Conservation (phyloP, 1,140 invertebrate genomes). For the Pissodes strobi region DNA sequence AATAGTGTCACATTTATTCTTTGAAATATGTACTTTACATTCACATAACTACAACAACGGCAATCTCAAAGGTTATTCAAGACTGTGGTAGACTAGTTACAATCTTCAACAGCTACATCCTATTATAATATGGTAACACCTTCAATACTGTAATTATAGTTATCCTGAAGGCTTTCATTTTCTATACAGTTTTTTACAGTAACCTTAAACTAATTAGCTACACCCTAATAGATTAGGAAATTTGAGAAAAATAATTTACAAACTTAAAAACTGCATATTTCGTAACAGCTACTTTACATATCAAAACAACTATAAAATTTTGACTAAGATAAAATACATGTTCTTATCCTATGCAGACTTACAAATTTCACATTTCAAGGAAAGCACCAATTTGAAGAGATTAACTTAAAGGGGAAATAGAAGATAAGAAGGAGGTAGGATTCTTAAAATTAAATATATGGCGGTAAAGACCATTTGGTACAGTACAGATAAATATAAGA, state of each 20-base stretch:
- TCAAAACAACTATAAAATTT: too few relatives aligned
- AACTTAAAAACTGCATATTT: too few relatives aligned
- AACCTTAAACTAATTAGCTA: not conserved
- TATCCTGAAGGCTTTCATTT: slow-evolving; percentile 9
- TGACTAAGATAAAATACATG: not conserved
- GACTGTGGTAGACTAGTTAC: slow-evolving; percentile 50
- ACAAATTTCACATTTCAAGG: not conserved
- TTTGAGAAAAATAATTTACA: too few relatives aligned
- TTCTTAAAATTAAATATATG: slow-evolving; percentile 26
- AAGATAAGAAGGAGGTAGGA: slow-evolving; percentile 21
- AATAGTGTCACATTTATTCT: slow-evolving; percentile 44
- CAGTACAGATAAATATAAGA: slow-evolving; percentile 30
- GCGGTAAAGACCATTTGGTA: slow-evolving; percentile 33
- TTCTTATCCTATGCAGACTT: not conserved
- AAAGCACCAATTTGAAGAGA: slow-evolving; percentile 8
- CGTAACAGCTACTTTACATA: too few relatives aligned
- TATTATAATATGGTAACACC: slow-evolving; percentile 35
- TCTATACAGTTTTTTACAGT: slow-evolving; percentile 33
- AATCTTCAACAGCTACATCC: slow-evolving; percentile 42
- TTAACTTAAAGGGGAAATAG: not conserved
- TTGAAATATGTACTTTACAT: slow-evolving; percentile 45
- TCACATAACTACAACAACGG: slow-evolving; percentile 43
- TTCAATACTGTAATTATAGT: slow-evolving; percentile 30
- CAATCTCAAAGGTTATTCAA: slow-evolving; percentile 45
- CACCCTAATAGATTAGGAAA: too few relatives aligned